Base-by-base conservation (phyloP, 2,888 invertebrate species). In the Agrenia bidenticulata region DNA sequence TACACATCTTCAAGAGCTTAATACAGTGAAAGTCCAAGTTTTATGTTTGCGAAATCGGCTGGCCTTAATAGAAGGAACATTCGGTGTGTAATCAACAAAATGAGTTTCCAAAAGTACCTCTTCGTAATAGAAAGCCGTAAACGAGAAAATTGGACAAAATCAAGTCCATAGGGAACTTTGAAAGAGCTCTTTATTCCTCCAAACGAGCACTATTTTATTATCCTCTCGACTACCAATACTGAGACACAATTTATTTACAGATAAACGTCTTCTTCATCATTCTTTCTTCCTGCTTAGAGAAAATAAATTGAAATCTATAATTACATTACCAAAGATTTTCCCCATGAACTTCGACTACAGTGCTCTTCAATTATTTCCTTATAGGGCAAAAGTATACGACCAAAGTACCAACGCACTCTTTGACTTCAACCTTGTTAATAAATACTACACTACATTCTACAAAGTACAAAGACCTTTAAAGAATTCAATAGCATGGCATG, bases 61-160 rank as follows among this genome's bases (percentile, higher is more conserved):
- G 1, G 21, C 41, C 23, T 17, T 41, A 37, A 57, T 57, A 41
- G 15, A 23, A 27, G 23, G 32, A 32, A 24, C 26, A 55, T 24
- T 49, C 49, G 49, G 45, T 45, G 23, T 45, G 58, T 58, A 58
- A 58, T 58, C 58, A 58, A 41, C 45, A 58, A 58, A 45, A 58
- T 58, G 58, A 58, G 58, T 58, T 58, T 58, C 45, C 27, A 39
- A 58, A 58, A 45, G 45, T 42, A 58, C 42, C 45, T 42, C 19
- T 26, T 39, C 58, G 45, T 58, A 58, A 58, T 58, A 58, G 58
- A 39, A 58, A 26, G 58, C 58, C 58, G 49, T 58, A 58, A 58
- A 58, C 58, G 58, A 58, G 49, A 45, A 58, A 58, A 58, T 49
- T 58, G 58, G 58, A 45, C 39, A 58, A 49, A 42, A 58, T 58